Evolutionary conservation across 2,888 invertebrate species (phyloP), one percentile per base, ranked within the genome.

Genomic region (Barypeithes pellucidus): DNA sequence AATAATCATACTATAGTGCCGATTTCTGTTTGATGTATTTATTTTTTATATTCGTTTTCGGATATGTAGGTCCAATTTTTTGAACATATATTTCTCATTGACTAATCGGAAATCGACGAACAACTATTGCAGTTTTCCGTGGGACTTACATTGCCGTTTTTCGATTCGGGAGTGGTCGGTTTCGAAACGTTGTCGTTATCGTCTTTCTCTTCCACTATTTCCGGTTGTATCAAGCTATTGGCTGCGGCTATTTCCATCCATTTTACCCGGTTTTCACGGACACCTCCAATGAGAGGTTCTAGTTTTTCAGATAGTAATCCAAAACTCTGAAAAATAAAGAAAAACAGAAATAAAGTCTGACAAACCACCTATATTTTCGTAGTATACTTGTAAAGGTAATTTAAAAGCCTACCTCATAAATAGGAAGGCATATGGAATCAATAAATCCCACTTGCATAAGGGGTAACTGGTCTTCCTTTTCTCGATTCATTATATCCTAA

Each of bases 361-460:
- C 29, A 29, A 29, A 29, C 2, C 4, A 8, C 9, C 9, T 5
- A 29, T 52, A 24, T 18, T 12, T 1, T 59, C 1, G 5, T 2
- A 65, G 1, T 2, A 4, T 18, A 8, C 22, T 20, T 65, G 3
- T 67, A 45, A 47, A 2, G 2, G 3, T n/a, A 20, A 12, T 16
- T 24, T 16, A 59, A 47, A 16, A 14, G 29, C 83, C 87, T 86
- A 97, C 96, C 91, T 95, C 94, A 86, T 97, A 97, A 82, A 98
- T 94, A 72, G 97, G 97, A 83, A 96, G 87, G 86, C 97, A 97
- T 83, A 98, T 96, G 41, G 96, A 94, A 86, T 98, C 97, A 77
- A 98, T 97, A 86, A 97, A 98, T 80, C 94, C 94, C 76, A 98
- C 96, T 91, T 97, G 97, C 97, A 97, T 97, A 83, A 94, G 90